A percentile compares a stretch with the other conserved stretches of the same genome.
Conservation (phyloP, 2,888 invertebrate species). For the Rotaria macrura region DNA sequence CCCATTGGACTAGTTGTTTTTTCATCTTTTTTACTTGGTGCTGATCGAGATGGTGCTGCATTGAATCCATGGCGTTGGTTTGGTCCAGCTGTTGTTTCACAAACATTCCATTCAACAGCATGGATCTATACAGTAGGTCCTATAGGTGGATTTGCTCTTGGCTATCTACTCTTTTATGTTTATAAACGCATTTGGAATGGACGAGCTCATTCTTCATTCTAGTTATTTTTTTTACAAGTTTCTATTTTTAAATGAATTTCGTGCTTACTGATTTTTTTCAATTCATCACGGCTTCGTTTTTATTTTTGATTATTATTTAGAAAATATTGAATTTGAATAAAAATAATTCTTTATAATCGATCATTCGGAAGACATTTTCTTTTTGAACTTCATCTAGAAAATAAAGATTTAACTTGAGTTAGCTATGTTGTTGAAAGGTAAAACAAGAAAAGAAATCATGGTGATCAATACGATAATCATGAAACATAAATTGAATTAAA, state of each 20-base stretch:
- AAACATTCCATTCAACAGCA: neutral
- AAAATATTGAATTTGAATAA: too few species aligned
- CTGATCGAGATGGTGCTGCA: slow-evolving; percentile 17
- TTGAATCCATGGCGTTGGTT: slow-evolving; percentile 15
- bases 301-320: too few species aligned
- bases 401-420: too few species aligned
- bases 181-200: neutral
- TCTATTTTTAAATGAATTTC: too few species aligned
- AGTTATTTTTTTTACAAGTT: too few species aligned
- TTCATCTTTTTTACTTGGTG: neutral
- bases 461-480: neutral
- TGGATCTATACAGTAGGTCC: neutral
- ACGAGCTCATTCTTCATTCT: too few species aligned
- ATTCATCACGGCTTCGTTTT: too few species aligned
- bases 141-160: neutral
- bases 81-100: neutral
- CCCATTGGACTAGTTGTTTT: neutral
- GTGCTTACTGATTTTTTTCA: too few species aligned
- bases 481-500: neutral
- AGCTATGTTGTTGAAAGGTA: too few species aligned
- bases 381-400: too few species aligned
- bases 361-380: too few species aligned
- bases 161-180: neutral
- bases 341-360: too few species aligned
- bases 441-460: neutral